These are phyloP conservation scores for Aphrocallistes beatrix DNA, from an alignment of 37 sponge, comb jelly and placozoan species.

Conservation along the genomic window DNA sequence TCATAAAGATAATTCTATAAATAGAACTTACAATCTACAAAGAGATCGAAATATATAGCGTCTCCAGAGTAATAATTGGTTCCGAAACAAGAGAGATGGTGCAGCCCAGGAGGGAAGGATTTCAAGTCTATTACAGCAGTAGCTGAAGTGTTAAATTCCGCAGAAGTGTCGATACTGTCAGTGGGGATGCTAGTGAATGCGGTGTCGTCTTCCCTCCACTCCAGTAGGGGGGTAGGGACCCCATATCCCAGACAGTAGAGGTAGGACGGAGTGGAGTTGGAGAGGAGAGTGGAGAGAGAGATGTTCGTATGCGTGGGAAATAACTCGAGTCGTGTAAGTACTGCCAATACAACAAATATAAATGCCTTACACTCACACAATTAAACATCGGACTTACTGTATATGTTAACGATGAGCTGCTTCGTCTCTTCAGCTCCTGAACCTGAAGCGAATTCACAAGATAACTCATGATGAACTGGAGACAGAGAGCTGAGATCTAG, in stretches of 20 bases:
- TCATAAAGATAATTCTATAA: background rate
- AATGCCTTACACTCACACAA: background rate
- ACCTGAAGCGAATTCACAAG: background rate
- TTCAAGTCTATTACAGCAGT: background rate
- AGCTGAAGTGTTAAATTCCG: background rate
- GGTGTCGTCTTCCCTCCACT: background rate
- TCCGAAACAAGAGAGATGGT: background rate
- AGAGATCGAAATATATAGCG: background rate
- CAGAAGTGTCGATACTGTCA: background rate
- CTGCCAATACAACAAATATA: background rate
- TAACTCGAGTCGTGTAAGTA: background rate
- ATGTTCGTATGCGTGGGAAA: background rate
- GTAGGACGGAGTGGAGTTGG: background rate
- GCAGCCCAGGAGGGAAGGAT: background rate
- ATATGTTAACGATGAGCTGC: slow-evolving; percentile 3
- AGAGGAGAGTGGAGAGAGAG: background rate
- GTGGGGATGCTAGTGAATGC: background rate
- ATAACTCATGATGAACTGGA: background rate
- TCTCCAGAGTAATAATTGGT: background rate
- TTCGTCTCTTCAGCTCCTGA: background rate
- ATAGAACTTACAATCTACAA: slow-evolving; percentile 7
- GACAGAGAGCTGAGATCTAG: background rate
- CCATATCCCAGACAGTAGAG: slow-evolving; percentile 3
- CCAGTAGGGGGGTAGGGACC: background rate
- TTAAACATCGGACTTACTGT: background rate